Evolutionary conservation across 1,140 invertebrate species (phyloP).

Genomic region (Episyrphus balteatus): DNA sequence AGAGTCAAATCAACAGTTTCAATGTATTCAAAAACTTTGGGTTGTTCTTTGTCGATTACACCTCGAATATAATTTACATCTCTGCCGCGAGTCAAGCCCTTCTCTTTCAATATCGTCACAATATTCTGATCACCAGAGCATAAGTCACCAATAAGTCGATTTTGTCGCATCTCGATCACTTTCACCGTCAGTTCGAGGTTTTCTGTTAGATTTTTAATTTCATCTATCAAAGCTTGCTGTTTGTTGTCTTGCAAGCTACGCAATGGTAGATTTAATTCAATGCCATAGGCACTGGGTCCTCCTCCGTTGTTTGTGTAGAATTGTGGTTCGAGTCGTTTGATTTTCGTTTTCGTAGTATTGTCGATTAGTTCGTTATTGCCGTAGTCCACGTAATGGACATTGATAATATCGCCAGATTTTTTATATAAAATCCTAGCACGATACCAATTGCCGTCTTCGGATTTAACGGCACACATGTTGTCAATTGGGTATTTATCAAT

Average conservation of each 20-base stretch:
- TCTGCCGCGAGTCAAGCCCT: constrained; percentile 15
- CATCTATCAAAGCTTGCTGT: constrained; percentile 4
- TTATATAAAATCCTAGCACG: constrained; percentile 44
- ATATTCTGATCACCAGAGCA: constrained; percentile 12
- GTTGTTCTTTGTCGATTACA: constrained; percentile 26
- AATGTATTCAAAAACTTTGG: constrained; percentile 25
- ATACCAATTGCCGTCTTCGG: constrained; percentile 55
- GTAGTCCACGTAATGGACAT: constrained; percentile 63
- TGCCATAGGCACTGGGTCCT: constrained; percentile 39
- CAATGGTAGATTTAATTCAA: constrained; percentile 40
- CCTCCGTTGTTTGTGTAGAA: constrained; percentile 39
- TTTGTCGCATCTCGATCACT: constrained; percentile 29
- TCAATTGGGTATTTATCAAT: constrained; percentile 12
- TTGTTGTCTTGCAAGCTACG: constrained; percentile 17
- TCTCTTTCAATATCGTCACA: constrained; percentile 15
- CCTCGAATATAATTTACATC: constrained; percentile 30
- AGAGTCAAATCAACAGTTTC: constrained; percentile 26
- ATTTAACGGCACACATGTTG: constrained; percentile 47
- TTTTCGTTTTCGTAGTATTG: constrained; percentile 16
- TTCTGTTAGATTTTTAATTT: constrained; percentile 4
- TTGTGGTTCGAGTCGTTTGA: constrained; percentile 42
- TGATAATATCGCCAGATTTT: constrained; percentile 28
- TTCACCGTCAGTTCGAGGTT: constrained; percentile 24
- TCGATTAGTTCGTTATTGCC: constrained; percentile 56
- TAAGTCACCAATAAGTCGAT: constrained; percentile 25